Evolutionary conservation across 1,140 invertebrate species (phyloP), one percentile per base, ranked within the genome.

Genomic region (Cheumatopsyche charites): DNA sequence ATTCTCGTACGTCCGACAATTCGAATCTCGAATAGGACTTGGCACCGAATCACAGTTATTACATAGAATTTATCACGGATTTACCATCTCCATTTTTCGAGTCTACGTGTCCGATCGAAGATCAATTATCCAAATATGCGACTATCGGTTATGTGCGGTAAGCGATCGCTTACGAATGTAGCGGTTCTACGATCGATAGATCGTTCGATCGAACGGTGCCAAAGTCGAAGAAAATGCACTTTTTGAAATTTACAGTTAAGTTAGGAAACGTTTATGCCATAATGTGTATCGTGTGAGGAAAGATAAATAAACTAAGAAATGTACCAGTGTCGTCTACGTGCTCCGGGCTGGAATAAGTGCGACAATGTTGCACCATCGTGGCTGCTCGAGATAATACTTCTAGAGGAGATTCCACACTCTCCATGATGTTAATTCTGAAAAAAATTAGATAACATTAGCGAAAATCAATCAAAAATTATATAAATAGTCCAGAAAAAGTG

Each of bases 341-440:
- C 45, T 84, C 80, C 76, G 79, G 80, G 71, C 79, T 80, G 13
- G 80, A 81, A 74, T 82, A 84, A 3, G 82, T 79, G n/a, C 81
- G 78, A 67, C 81, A 82, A 77, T 92, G 90, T 82, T 92, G 91
- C 76, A 95, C 90, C 92, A 96, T 94, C n/a, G 92, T 94, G 23
- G 94, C 94, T 69, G 93, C 94, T 79, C 93, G 87, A 62, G 93
- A 94, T 73, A 96, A 86, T 76, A 96, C 93, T 79, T 96, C 93
- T 79, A 96, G 83, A 67, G 94, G 91, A 72, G 92, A 92, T 86
- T 95, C 94, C 80, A 92, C 88, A 72, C 82, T 84, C 78, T 85
- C 83, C 83, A 85, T 84, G 9, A 26, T 61, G 7, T 55, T 41
- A 42, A 29, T 62, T 47, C 67, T 69, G 72, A 15, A 70, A 63